These are phyloP conservation scores for Astyanax mexicanus DNA, from an alignment of 2,797 vertebrate species.

Conservation along the genomic window DNA sequence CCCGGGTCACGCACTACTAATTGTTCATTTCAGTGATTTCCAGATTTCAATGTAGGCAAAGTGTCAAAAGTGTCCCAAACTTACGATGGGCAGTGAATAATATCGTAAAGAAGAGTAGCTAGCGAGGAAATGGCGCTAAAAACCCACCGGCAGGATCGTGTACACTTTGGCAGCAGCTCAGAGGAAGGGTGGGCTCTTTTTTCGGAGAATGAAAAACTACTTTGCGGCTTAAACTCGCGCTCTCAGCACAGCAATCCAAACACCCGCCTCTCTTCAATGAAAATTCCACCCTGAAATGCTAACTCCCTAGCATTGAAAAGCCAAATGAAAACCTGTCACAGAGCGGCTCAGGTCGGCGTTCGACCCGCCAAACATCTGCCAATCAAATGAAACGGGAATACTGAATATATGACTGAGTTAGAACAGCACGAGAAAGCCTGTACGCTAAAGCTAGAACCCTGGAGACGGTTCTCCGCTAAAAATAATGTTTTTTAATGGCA, in stretches of 20 bases:
- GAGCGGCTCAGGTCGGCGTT: slow-evolving; percentile 25
- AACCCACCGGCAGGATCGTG: not conserved
- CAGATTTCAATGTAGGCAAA: too few species aligned
- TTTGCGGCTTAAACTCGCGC: not conserved
- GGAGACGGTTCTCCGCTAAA: not conserved
- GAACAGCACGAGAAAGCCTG: slow-evolving; percentile 16
- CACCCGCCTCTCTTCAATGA: slow-evolving; percentile 33
- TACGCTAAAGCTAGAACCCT: slow-evolving; percentile 23
- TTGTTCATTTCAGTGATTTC: too few species aligned
- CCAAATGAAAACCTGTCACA: slow-evolving; percentile 49
- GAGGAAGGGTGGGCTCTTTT: not conserved
- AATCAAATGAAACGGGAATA: slow-evolving; percentile 49
- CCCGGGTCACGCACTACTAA: too few species aligned
- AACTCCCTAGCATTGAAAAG: slow-evolving; percentile 30
- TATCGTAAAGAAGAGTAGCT: not conserved
- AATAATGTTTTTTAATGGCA: not conserved
- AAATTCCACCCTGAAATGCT: slow-evolving; percentile 43
- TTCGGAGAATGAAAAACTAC: slow-evolving; percentile 9
- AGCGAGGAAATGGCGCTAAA: not conserved
- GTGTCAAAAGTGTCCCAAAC: not conserved
- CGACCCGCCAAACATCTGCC: slow-evolving; percentile 48
- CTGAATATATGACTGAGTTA: slow-evolving; percentile 41
- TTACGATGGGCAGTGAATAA: not conserved
- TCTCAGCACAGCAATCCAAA: slow-evolving; percentile 23
- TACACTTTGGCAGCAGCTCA: not conserved